Conservation (phyloP, 1,140 invertebrate genomes). For the Adoxophyes honmai region DNA sequence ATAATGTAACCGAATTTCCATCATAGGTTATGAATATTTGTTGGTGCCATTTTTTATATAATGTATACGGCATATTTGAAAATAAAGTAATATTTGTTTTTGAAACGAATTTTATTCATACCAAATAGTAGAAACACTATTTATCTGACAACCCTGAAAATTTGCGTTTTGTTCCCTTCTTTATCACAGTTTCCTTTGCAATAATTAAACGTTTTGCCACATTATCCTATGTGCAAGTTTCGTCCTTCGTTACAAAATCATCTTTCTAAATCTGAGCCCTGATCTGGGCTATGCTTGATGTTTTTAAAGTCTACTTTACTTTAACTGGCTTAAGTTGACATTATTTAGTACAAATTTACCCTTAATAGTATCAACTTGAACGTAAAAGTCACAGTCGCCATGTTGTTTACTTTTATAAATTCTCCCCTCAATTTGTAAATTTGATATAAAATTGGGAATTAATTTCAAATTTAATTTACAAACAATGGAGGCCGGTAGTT, state of each 20-base stretch:
- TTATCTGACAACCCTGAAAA: not conserved
- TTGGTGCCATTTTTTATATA: no score
- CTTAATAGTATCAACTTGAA: not conserved
- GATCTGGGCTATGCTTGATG: no score
- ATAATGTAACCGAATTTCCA: slow-evolving; percentile 7
- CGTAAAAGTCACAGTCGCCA: not conserved
- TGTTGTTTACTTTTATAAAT: not conserved
- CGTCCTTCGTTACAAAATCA: no score
- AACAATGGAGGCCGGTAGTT: slow-evolving; percentile 10
- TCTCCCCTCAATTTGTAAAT: not conserved
- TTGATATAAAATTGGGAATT: not conserved
- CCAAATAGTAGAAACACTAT: not conserved
- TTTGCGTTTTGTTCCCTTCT: not conserved
- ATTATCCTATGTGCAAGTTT: not conserved
- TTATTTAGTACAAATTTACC: no score
- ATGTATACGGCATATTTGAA: no score
- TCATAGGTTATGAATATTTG: no score
- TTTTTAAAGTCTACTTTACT: no score
- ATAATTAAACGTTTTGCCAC: not conserved
- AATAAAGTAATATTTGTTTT: no score
- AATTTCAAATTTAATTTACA: not conserved
- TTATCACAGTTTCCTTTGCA: not conserved
- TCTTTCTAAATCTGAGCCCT: no score
- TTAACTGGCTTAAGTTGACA: no score
- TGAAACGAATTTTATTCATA: no score